Conservation (phyloP, 1,140 invertebrate species). For the Nasonia longicornis region DNA sequence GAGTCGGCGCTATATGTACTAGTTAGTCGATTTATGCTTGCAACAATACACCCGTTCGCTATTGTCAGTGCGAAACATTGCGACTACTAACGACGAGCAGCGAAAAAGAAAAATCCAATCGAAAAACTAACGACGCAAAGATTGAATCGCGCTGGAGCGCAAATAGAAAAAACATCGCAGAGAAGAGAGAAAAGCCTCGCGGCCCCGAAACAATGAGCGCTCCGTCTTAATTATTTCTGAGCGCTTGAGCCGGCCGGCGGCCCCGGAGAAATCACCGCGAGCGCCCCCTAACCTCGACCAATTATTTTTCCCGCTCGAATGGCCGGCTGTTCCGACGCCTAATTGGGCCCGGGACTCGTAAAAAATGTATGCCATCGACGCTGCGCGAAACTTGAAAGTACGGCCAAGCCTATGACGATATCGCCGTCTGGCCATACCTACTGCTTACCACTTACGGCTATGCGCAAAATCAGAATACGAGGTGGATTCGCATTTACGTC, state of each 20-base stretch:
- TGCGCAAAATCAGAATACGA: too few species aligned
- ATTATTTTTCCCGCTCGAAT: constrained; percentile 37
- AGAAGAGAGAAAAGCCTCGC: not conserved
- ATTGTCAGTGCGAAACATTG: too few species aligned
- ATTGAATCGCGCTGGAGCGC: constrained; percentile 18
- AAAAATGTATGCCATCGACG: constrained; percentile 31
- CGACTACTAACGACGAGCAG: not conserved
- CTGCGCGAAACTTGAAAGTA: not conserved
- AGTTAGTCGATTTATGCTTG: too few species aligned
- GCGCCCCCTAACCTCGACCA: not conserved
- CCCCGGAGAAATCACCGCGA: constrained; percentile 22
- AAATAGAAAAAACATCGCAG: constrained; percentile 34
- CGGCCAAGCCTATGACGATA: too few species aligned
- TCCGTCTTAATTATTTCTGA: constrained; percentile 42
- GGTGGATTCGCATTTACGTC: too few species aligned
- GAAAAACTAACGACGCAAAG: not conserved
- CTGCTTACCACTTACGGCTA: too few species aligned
- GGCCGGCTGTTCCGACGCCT: not conserved
- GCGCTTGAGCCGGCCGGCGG: not conserved
- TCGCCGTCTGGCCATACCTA: not conserved
- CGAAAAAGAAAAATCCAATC: not conserved
- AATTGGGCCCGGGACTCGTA: constrained; percentile 33
- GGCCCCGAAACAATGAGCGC: constrained; percentile 17
- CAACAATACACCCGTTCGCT: too few species aligned
- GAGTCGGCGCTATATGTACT: too few species aligned